These are phyloP conservation scores for Myotis davidii DNA, from an alignment of 2,113 vertebrate genomes.

Conservation along the genomic window DNA sequence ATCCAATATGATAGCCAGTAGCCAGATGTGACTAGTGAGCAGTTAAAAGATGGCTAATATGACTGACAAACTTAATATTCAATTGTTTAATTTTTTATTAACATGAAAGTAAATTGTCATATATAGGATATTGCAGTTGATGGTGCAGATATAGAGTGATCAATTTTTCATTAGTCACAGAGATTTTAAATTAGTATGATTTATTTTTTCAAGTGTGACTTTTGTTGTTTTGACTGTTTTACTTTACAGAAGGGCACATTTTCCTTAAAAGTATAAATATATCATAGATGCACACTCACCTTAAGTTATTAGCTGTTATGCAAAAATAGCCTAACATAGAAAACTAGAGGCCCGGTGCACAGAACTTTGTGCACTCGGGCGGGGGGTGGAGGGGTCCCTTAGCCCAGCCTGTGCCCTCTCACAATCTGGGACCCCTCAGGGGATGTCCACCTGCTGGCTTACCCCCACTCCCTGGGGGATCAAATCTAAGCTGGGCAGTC, in stretches of 20 bases:
- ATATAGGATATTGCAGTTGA: not conserved
- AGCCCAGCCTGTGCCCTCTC: too few relatives aligned
- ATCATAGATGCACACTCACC: not conserved
- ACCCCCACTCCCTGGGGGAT: too few relatives aligned
- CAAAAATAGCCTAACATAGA: not conserved
- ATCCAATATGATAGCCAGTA: not conserved
- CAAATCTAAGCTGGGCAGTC: too few relatives aligned
- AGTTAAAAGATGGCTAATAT: not conserved
- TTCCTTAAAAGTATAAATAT: not conserved
- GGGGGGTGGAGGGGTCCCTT: too few relatives aligned
- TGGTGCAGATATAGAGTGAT: not conserved
- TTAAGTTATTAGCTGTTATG: not conserved
- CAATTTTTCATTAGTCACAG: not conserved
- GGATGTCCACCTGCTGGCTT: too few relatives aligned
- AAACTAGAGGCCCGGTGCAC: too few relatives aligned
- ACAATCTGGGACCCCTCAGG: too few relatives aligned
- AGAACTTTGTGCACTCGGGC: too few relatives aligned
- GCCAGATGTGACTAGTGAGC: not conserved
- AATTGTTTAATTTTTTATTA: not conserved
- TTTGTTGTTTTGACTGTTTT: not conserved
- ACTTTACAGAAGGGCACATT: not conserved
- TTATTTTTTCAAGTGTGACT: not conserved
- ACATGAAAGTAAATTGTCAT: not conserved
- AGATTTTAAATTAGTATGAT: conserved; percentile 13
- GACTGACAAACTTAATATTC: not conserved